phyloP scores from a whole-genome alignment of 2,888 invertebrate species.

The Lasioglossum marginatum region DNA sequence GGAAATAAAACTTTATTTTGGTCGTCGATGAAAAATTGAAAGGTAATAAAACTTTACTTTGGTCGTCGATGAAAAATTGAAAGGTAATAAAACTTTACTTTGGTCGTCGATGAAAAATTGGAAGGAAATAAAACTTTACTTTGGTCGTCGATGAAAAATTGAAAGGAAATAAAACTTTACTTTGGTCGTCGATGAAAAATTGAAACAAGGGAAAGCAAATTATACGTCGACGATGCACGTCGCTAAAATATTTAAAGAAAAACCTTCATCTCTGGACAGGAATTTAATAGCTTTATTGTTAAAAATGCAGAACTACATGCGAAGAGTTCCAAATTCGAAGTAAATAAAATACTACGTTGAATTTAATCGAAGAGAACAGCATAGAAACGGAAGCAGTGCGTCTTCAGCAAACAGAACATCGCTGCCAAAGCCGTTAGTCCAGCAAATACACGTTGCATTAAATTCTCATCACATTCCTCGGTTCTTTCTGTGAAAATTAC shows the following conservation, averaged over 20 bases:
- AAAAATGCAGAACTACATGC: too few relatives aligned
- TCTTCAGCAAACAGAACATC: neutral
- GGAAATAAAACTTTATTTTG: neutral
- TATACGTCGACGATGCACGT: neutral
- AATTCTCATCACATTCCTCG: neutral
- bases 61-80: neutral
- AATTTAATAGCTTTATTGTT: too few relatives aligned
- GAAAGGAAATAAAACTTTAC: neutral
- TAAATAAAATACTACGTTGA: neutral
- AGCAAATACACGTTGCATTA: neutral
- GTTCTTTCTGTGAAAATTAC: neutral
- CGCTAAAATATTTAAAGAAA: neutral
- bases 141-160: too few relatives aligned
- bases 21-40: neutral
- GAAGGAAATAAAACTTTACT: too few relatives aligned
- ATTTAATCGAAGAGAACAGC: neutral
- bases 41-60: neutral
- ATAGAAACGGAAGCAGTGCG: neutral
- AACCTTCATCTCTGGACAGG: too few relatives aligned
- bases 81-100: neutral
- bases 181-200: neutral
- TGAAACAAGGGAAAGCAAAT: neutral
- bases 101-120: neutral
- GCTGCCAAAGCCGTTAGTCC: neutral
- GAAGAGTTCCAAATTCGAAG: neutral